A percentile compares a stretch with the other conserved stretches of the same genome.
Evolutionary conservation across 2,797 vertebrate species (phyloP).

Genomic region (Esox masquinongy): DNA sequence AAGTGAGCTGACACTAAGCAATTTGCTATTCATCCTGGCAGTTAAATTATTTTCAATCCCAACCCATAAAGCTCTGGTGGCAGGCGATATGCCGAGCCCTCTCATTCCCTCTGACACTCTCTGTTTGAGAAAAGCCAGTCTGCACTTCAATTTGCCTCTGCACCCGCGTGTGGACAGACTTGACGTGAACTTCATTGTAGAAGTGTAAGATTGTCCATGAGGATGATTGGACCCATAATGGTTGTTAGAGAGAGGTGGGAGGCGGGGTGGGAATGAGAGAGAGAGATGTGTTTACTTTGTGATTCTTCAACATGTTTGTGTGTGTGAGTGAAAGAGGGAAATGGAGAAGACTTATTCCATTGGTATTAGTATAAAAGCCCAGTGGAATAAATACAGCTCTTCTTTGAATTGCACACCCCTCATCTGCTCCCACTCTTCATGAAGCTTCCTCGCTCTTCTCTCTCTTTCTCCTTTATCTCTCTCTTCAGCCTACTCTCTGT

Average conservation of each 20-base stretch:
- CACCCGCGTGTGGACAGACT: slow-evolving; percentile 57
- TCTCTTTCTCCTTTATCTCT: slow-evolving; percentile 11
- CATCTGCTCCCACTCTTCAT: background rate
- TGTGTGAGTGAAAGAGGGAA: slow-evolving; percentile 12
- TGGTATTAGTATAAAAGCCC: slow-evolving; percentile 29
- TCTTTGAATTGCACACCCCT: slow-evolving; percentile 16
- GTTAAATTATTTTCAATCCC: slow-evolving; percentile 68
- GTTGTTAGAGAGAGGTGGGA: slow-evolving; percentile 43
- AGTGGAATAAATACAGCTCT: slow-evolving; percentile 20
- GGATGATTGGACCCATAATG: slow-evolving; percentile 59
- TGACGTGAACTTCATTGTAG: slow-evolving; percentile 58
- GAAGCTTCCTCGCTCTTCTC: slow-evolving; percentile 17
- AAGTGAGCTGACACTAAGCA: slow-evolving; percentile 73
- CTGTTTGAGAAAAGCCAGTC: slow-evolving; percentile 62
- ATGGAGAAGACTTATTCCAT: slow-evolving; percentile 44
- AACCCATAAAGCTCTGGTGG: slow-evolving; percentile 62
- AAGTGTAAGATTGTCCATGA: slow-evolving; percentile 60
- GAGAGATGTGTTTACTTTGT: slow-evolving; percentile 32
- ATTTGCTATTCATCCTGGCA: slow-evolving; percentile 69
- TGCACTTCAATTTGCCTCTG: slow-evolving; percentile 62
- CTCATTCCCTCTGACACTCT: slow-evolving; percentile 66
- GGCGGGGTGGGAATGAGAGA: slow-evolving; percentile 15
- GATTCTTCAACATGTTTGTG: slow-evolving; percentile 31
- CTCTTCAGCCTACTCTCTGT: slow-evolving; percentile 13
- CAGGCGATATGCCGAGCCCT: slow-evolving; percentile 56